phyloP scores from a whole-genome alignment of 2,888 invertebrate species.

The Hybos culiciformis region DNA sequence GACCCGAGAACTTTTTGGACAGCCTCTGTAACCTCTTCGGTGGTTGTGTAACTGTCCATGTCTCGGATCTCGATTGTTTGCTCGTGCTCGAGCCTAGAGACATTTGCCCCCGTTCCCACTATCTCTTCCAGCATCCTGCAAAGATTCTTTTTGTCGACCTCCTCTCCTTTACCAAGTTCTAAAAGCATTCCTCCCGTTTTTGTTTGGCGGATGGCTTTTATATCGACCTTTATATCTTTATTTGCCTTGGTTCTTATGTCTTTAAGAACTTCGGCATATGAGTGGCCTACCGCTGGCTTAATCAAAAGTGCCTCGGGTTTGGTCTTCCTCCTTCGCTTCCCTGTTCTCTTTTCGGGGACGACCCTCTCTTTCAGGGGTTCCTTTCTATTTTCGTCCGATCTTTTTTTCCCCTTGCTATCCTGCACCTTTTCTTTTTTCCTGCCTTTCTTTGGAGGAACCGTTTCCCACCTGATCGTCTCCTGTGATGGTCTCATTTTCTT shows the following conservation, averaged over 20 bases:
- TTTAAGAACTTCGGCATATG: no score
- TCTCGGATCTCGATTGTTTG: constrained; percentile 4
- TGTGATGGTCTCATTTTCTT: no score
- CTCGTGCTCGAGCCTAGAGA: background rate
- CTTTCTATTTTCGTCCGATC: no score
- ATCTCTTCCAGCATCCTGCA: background rate
- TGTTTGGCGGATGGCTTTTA: background rate
- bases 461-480: no score
- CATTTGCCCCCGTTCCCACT: background rate
- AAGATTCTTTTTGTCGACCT: background rate
- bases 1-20: background rate
- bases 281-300: background rate
- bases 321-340: background rate
- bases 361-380: no score
- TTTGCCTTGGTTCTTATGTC: no score
- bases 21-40: background rate
- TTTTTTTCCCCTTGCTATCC: no score
- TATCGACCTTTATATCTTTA: no score
- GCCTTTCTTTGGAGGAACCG: no score
- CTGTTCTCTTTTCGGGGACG: background rate
- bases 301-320: background rate
- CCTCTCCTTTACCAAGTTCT: background rate
- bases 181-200: background rate
- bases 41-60: background rate
- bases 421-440: no score